These are phyloP conservation scores for Saiga tatarica DNA, from an alignment of 2,113 vertebrate genomes.

Conservation along the genomic window DNA sequence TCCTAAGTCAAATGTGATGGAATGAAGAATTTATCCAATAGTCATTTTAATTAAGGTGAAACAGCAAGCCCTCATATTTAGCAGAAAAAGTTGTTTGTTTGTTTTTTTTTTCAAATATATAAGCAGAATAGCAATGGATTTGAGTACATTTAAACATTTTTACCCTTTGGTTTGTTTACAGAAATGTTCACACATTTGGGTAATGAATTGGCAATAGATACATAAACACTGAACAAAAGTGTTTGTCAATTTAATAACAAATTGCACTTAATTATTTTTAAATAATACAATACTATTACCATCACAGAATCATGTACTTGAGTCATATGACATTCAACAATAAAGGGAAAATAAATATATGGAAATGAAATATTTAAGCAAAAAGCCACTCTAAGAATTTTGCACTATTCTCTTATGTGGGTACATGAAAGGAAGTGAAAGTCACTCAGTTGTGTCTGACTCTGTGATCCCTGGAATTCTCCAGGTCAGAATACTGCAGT, in stretches of 20 bases:
- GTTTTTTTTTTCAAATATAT: not conserved
- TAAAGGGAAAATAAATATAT: conserved; percentile 1
- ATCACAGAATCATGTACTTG: not conserved
- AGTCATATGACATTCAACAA: not conserved
- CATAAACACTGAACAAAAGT: not conserved
- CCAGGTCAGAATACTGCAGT: not conserved
- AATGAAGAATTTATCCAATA: not conserved
- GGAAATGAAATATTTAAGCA: not conserved
- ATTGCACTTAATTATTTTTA: not conserved
- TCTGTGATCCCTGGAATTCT: not conserved
- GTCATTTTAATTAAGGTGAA: not conserved
- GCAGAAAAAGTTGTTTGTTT: not conserved
- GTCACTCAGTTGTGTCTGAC: not conserved
- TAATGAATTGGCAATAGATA: not conserved
- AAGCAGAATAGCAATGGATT: not conserved
- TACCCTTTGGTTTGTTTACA: not conserved
- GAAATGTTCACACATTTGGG: not conserved
- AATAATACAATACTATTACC: not conserved
- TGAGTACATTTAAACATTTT: not conserved
- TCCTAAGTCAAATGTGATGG: not conserved
- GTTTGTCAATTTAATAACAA: not conserved
- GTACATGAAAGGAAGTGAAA: not conserved
- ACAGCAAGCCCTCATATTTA: not conserved
- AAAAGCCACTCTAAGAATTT: not conserved
- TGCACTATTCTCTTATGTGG: not conserved